phyloP scores from a whole-genome alignment of 2,113 vertebrate species.

The Holacanthus passer region DNA sequence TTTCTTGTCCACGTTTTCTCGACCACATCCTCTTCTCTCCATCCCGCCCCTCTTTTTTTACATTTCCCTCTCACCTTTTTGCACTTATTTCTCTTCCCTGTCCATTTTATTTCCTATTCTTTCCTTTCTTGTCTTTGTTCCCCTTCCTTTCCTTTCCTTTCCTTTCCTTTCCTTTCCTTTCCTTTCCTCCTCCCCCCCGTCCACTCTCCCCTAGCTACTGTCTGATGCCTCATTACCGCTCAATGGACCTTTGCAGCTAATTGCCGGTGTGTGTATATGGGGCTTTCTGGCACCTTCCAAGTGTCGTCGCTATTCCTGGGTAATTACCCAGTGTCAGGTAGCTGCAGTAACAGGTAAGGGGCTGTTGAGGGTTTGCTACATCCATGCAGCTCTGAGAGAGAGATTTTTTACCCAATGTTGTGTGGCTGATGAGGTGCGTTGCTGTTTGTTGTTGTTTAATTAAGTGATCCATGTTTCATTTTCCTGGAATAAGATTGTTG shows the following conservation, averaged over 20 bases:
- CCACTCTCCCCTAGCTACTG: neutral
- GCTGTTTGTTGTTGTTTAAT: conserved; percentile 15
- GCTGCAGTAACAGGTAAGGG: conserved; percentile 47
- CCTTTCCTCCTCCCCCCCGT: neutral
- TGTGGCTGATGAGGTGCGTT: neutral
- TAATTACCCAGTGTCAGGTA: conserved; percentile 66
- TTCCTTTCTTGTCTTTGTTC: neutral
- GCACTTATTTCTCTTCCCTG: neutral
- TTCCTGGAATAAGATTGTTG: neutral
- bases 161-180: neutral
- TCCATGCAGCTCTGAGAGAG: neutral
- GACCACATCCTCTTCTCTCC: neutral
- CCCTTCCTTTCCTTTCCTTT: neutral
- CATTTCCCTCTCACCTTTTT: neutral
- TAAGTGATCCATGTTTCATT: neutral
- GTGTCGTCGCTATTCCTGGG: conserved; percentile 52
- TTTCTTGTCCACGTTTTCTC: conserved; percentile 4
- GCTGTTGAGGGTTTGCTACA: conserved; percentile 12
- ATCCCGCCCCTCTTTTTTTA: neutral
- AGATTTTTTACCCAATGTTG: too few species aligned
- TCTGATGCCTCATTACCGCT: conserved; percentile 58
- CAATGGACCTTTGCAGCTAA: conserved; percentile 65
- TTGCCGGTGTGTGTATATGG: conserved; percentile 63
- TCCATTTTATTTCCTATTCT: neutral
- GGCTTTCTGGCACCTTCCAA: conserved; percentile 43